Percentiles rank a stretch among this genome's conserved stretches.
These are phyloP conservation scores for Drosophila rufa DNA, from an alignment of 1,140 invertebrate species.

Conservation along the genomic window DNA sequence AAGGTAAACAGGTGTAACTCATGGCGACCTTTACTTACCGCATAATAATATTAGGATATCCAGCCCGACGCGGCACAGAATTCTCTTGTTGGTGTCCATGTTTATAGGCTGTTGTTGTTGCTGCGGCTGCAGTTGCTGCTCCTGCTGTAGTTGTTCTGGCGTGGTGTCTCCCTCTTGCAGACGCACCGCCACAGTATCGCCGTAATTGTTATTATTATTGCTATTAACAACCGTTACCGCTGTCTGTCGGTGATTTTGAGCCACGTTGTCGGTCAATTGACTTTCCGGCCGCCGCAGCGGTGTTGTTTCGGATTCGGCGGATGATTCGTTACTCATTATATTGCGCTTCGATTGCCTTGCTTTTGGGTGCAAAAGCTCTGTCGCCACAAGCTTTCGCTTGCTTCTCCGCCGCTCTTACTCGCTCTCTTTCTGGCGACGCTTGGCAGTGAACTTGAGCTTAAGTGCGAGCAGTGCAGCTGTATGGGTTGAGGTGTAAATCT, in stretches of 20 bases:
- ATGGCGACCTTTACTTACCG: slow-evolving; percentile 61
- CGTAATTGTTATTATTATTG: slow-evolving; percentile 38
- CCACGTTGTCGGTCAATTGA: slow-evolving; percentile 60
- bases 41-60: slow-evolving; percentile 77
- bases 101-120: slow-evolving; percentile 29
- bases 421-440: slow-evolving; percentile 20
- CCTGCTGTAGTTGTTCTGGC: slow-evolving; percentile 10
- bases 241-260: slow-evolving; percentile 36
- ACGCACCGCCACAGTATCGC: slow-evolving; percentile 54
- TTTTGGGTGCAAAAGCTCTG: slow-evolving; percentile 57
- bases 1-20: slow-evolving; percentile 27
- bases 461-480: slow-evolving; percentile 16
- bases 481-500: slow-evolving; percentile 34
- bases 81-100: slow-evolving; percentile 83
- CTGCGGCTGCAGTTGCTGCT: slow-evolving; percentile 11
- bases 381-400: slow-evolving; percentile 43
- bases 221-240: slow-evolving; percentile 13
- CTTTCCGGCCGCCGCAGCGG: slow-evolving; percentile 68
- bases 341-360: slow-evolving; percentile 25
- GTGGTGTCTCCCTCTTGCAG: slow-evolving; percentile 23
- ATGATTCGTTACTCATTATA: slow-evolving; percentile 79
- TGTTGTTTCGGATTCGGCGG: slow-evolving; percentile 73
- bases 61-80: slow-evolving; percentile 72
- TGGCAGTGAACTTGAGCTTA: slow-evolving; percentile 70
- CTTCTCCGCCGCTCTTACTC: slow-evolving; percentile 14